These are phyloP conservation scores for Eciton burchellii DNA, from an alignment of 1,140 invertebrate genomes.

Conservation along the genomic window DNA sequence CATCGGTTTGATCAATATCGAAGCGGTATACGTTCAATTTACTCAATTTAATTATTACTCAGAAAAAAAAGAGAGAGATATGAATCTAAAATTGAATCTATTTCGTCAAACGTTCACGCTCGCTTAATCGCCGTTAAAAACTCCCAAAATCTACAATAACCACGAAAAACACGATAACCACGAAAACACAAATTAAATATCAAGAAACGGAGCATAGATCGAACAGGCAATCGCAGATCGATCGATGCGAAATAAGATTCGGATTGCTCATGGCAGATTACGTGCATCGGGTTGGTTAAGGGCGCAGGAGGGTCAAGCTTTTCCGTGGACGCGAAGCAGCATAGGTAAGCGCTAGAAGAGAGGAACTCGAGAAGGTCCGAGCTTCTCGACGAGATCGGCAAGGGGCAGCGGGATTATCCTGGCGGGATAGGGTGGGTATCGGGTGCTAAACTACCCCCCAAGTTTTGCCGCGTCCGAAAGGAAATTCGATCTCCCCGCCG, in stretches of 20 bases:
- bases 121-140: too few species aligned
- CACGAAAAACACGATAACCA: too few species aligned
- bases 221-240: too few species aligned
- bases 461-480: slow-evolving; percentile 67
- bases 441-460: slow-evolving; percentile 66
- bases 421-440: slow-evolving; percentile 48
- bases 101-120: too few species aligned
- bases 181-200: too few species aligned
- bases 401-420: slow-evolving; percentile 34
- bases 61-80: too few species aligned
- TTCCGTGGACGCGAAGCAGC: slow-evolving; percentile 9
- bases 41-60: neutral
- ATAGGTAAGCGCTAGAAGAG: neutral
- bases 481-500: slow-evolving; percentile 65
- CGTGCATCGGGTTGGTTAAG: neutral
- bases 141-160: too few species aligned
- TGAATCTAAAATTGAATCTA: too few species aligned
- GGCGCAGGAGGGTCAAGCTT: slow-evolving; percentile 24
- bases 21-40: neutral
- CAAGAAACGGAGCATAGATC: too few species aligned
- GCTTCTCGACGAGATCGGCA: neutral
- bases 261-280: slow-evolving; percentile 43
- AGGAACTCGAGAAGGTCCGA: neutral
- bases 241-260: slow-evolving; percentile 38
- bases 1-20: neutral